phyloP scores from a whole-genome alignment of 2,888 invertebrate species.

The Archaeoteleia sp. region DNA sequence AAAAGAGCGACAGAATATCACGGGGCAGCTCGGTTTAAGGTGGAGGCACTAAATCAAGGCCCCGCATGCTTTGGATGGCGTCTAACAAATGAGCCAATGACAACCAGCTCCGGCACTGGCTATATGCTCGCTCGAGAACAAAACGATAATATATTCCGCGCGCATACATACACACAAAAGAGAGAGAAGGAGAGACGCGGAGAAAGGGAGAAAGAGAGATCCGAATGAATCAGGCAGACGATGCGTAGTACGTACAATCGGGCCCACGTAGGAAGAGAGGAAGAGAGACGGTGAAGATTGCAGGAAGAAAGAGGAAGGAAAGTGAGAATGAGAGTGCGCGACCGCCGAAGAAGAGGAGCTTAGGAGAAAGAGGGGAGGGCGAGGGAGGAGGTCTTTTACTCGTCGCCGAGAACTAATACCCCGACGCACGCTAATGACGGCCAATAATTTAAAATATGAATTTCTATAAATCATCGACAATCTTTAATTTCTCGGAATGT shows the following conservation, averaged over 20 bases:
- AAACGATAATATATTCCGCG: slow-evolving; percentile 74
- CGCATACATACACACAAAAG: slow-evolving; percentile 58
- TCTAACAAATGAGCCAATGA: slow-evolving; percentile 76
- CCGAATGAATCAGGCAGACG: slow-evolving; percentile 58
- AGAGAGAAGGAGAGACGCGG: slow-evolving; percentile 23
- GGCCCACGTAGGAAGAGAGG: slow-evolving; percentile 25
- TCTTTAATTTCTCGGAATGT: slow-evolving; percentile 75
- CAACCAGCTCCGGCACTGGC: slow-evolving; percentile 68
- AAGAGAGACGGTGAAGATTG: slow-evolving; percentile 5
- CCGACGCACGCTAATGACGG: slow-evolving; percentile 70
- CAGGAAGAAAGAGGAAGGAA: slow-evolving; percentile 6
- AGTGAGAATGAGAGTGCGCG: slow-evolving; percentile 23
- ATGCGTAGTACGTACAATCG: slow-evolving; percentile 34
- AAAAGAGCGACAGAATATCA: slow-evolving; percentile 53
- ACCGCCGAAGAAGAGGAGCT: slow-evolving; percentile 37
- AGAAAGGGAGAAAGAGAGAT: slow-evolving; percentile 36
- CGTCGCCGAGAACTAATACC: slow-evolving; percentile 54
- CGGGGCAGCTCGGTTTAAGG: slow-evolving; percentile 62
- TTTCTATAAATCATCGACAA: slow-evolving; percentile 74
- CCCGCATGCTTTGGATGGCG: slow-evolving; percentile 75
- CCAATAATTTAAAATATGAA: slow-evolving; percentile 75
- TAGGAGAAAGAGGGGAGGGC: slow-evolving; percentile 13
- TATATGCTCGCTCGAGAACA: slow-evolving; percentile 66
- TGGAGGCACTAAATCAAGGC: slow-evolving; percentile 74
- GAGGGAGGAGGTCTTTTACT: slow-evolving; percentile 36